Percentiles rank a stretch among this genome's conserved stretches.
Conservation (phyloP, 2,113 vertebrate genomes). For the Ctenomys sociabilis region DNA sequence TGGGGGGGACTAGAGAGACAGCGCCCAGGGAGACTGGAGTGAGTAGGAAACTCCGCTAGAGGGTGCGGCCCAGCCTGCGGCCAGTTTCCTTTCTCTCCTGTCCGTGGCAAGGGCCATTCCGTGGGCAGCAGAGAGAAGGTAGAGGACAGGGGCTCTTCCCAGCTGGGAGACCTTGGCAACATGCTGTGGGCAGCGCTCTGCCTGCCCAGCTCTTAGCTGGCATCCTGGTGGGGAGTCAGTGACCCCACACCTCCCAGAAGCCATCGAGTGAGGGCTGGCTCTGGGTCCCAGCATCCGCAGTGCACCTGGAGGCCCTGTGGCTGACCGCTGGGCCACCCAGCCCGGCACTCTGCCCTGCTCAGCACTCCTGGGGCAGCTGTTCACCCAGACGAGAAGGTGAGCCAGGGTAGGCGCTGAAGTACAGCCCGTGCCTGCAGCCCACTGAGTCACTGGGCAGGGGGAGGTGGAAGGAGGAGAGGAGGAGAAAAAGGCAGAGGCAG, state of each 20-base stretch:
- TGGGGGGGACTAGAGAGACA: not conserved
- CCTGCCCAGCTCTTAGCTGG: too few relatives aligned
- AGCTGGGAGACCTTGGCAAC: not conserved
- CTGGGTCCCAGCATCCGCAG: not conserved
- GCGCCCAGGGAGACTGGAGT: not conserved
- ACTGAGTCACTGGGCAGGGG: conserved; percentile 1
- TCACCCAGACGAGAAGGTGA: not conserved
- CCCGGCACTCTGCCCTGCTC: not conserved
- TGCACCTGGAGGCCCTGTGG: not conserved
- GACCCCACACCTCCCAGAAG: not conserved
- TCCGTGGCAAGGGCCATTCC: not conserved
- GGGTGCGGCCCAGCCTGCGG: not conserved
- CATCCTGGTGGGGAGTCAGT: not conserved
- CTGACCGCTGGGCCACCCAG: not conserved
- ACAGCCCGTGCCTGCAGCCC: not conserved
- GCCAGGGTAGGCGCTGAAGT: not conserved
- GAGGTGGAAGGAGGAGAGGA: too few relatives aligned
- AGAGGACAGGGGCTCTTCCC: not conserved
- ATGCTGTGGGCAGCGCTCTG: not conserved
- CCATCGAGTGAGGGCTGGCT: not conserved
- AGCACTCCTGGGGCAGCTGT: not conserved
- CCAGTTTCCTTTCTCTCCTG: not conserved
- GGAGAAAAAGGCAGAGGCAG: not conserved
- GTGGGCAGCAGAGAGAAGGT: not conserved
- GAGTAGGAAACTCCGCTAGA: not conserved